A percentile compares a stretch with the other conserved stretches of the same genome.
These are phyloP conservation scores for Mythimna pallens DNA, from an alignment of 2,888 invertebrate species.

Conservation along the genomic window DNA sequence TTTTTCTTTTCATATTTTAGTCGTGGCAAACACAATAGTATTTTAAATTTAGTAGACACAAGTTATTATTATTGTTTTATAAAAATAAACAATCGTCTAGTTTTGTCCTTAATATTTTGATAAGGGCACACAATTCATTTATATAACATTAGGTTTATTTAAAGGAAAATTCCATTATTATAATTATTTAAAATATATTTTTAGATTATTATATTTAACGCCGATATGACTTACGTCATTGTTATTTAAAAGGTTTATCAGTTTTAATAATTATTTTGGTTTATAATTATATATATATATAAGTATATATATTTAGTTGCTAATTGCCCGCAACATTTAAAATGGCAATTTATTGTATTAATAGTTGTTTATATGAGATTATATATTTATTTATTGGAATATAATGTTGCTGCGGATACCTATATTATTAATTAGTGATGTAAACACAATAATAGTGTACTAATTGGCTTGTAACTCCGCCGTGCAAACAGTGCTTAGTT, in stretches of 20 bases:
- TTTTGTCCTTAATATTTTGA: constrained; percentile 15
- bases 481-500: constrained; percentile 61
- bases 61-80: background rate
- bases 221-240: constrained; percentile 19
- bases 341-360: constrained; percentile 40
- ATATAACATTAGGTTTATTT: constrained; percentile 4
- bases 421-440: constrained; percentile 64
- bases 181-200: constrained; percentile 12
- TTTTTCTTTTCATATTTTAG: constrained; percentile 18
- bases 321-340: constrained; percentile 58
- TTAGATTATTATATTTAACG: constrained; percentile 12
- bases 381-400: constrained; percentile 30
- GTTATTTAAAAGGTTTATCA: constrained; percentile 36
- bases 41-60: background rate
- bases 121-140: background rate
- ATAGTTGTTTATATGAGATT: constrained; percentile 48
- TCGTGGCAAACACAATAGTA: background rate
- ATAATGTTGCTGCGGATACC: constrained; percentile 54
- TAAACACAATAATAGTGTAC: constrained; percentile 61
- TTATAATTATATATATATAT: constrained; percentile 30
- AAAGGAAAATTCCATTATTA: constrained; percentile 12
- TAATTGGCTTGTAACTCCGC: constrained; percentile 63
- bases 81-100: background rate
- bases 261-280: constrained; percentile 30
- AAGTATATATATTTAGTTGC: constrained; percentile 34